phyloP scores from a whole-genome alignment of 2,888 invertebrate species.

The Acrobeloides nanus region DNA sequence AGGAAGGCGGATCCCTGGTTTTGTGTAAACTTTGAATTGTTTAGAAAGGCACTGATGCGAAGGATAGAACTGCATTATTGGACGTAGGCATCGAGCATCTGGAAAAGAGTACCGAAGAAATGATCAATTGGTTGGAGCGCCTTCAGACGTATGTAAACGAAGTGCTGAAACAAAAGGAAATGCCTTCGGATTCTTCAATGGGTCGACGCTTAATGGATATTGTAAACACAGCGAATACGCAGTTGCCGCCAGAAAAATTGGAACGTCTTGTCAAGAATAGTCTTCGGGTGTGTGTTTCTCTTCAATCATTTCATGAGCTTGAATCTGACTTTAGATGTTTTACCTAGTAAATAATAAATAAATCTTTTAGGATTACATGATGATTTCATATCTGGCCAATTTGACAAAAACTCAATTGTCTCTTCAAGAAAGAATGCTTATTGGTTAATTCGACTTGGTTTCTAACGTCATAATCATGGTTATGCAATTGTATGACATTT shows the following conservation, averaged over 20 bases:
- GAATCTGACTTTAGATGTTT: neutral
- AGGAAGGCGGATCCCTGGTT: no score
- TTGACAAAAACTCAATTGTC: conserved; percentile 90
- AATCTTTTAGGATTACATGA: conserved; percentile 91
- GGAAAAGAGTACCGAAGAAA: conserved; percentile 72
- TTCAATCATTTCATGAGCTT: neutral
- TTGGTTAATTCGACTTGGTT: conserved; percentile 9
- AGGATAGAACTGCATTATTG: conserved; percentile 60
- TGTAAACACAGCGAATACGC: conserved; percentile 82
- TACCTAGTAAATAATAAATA: no score
- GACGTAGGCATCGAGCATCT: conserved; percentile 66
- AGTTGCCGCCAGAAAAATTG: conserved; percentile 74
- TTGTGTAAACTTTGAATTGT: no score
- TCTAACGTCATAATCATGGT: neutral
- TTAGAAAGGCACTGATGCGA: conserved; percentile 51
- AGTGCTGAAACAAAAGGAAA: conserved; percentile 66
- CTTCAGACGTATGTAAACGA: conserved; percentile 63
- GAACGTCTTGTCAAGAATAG: conserved; percentile 90
- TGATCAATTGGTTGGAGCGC: conserved; percentile 58
- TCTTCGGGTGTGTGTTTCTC: conserved; percentile 65
- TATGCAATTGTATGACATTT: conserved; percentile 1
- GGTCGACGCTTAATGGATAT: conserved; percentile 81
- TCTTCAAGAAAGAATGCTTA: conserved; percentile 79
- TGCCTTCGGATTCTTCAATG: conserved; percentile 65
- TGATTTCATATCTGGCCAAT: conserved; percentile 91